These are phyloP conservation scores for Latheticus oryzae DNA, from an alignment of 2,888 invertebrate genomes.

Conservation along the genomic window DNA sequence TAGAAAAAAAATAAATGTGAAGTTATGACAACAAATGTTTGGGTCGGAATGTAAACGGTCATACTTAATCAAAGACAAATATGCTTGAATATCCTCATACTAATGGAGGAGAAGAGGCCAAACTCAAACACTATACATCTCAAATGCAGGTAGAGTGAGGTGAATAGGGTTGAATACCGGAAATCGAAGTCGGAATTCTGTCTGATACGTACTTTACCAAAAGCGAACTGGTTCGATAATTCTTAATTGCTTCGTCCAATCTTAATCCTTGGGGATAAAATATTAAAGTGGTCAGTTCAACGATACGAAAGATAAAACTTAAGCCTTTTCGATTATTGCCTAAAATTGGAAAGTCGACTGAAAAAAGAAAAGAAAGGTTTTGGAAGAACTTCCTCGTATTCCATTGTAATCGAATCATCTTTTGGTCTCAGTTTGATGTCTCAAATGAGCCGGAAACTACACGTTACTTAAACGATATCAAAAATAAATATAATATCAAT, in stretches of 20 bases:
- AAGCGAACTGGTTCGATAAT: conserved; percentile 43
- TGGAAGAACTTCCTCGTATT: too few relatives aligned
- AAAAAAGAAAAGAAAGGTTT: too few relatives aligned
- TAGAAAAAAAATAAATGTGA: too few relatives aligned
- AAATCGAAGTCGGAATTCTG: conserved; percentile 43
- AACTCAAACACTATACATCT: conserved; percentile 35
- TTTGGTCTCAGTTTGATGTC: too few relatives aligned
- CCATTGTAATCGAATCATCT: too few relatives aligned
- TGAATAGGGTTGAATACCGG: conserved; percentile 30
- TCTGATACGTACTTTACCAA: conserved; percentile 42
- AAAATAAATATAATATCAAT: too few relatives aligned
- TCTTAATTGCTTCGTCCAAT: conserved; percentile 47
- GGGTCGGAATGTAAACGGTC: conserved; percentile 8
- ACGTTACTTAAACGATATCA: too few relatives aligned
- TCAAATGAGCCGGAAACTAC: too few relatives aligned
- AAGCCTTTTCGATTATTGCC: conserved; percentile 29
- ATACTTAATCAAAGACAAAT: conserved; percentile 18
- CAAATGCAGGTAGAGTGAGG: conserved; percentile 22
- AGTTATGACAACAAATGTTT: too few relatives aligned
- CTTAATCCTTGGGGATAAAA: conserved; percentile 44
- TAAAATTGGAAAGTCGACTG: conserved; percentile 30
- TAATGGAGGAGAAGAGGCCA: conserved; percentile 30
- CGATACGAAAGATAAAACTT: conserved; percentile 32
- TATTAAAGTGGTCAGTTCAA: conserved; percentile 42
- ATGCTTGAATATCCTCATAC: conserved; percentile 21